Evolutionary conservation across 2,888 invertebrate genomes (phyloP).

Genomic region (Rugalucina vietnamica): DNA sequence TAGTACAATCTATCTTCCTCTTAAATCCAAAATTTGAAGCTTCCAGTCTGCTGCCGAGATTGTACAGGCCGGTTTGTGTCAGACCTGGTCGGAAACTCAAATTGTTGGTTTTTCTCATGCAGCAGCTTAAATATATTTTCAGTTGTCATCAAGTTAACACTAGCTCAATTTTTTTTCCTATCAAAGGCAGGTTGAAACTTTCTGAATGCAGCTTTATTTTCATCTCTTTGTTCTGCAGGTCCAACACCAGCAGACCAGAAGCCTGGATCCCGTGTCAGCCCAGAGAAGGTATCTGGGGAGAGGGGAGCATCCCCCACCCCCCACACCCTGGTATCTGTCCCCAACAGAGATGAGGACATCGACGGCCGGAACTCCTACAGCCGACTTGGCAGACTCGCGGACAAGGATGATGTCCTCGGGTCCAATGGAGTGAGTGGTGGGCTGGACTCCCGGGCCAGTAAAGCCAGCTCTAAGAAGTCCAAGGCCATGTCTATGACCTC

Average conservation of each 20-base stretch:
- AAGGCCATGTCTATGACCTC: conserved; percentile 52
- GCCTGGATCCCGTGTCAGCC: conserved; percentile 48
- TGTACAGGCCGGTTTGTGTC: too few species aligned
- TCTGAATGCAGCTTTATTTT: too few species aligned
- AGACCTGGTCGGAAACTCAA: too few species aligned
- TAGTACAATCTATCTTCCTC: too few species aligned
- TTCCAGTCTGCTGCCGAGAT: too few species aligned
- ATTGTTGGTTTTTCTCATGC: too few species aligned
- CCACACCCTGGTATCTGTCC: conserved; percentile 68
- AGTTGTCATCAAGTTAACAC: too few species aligned
- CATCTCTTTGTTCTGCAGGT: too few species aligned
- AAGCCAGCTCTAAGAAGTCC: conserved; percentile 59
- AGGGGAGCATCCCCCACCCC: conserved; percentile 62
- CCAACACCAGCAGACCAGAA: conserved; percentile 53
- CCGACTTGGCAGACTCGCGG: conserved; percentile 75
- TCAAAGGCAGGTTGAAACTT: too few species aligned
- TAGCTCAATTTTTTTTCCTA: too few species aligned
- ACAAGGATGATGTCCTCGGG: conserved; percentile 60
- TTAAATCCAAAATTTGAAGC: too few species aligned
- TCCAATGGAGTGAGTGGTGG: conserved; percentile 51
- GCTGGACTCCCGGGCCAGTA: conserved; percentile 63
- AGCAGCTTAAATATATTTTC: too few species aligned
- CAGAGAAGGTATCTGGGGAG: conserved; percentile 44
- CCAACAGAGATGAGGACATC: conserved; percentile 52
- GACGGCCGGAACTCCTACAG: conserved; percentile 72